These are phyloP conservation scores for Pheosia gnoma DNA, from an alignment of 2,888 invertebrate genomes.

Conservation along the genomic window DNA sequence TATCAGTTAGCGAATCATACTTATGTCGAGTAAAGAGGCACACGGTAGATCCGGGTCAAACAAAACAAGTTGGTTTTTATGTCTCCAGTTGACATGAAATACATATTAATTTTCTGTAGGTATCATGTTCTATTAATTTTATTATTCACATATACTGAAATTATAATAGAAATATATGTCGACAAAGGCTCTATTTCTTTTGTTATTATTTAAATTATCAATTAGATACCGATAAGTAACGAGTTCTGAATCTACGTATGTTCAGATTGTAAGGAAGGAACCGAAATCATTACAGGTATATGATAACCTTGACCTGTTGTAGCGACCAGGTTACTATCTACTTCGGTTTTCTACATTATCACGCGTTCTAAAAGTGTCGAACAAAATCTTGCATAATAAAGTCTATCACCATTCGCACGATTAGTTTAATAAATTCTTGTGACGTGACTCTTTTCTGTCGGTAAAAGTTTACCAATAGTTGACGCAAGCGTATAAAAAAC, in stretches of 20 bases:
- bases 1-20: constrained; percentile 12
- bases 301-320: no score
- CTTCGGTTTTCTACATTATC: no score
- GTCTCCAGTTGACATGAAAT: constrained; percentile 46
- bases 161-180: constrained; percentile 26
- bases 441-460: constrained; percentile 8
- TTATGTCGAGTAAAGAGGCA: constrained; percentile 36
- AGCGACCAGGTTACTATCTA: no score
- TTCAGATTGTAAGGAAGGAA: no score
- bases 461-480: constrained; percentile 4
- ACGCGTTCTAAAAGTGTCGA: no score
- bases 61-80: constrained; percentile 62
- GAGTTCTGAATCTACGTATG: no score
- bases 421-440: constrained; percentile 5
- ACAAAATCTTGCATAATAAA: no score
- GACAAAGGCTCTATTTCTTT: constrained; percentile 3
- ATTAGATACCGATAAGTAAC: no score
- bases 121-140: constrained; percentile 33
- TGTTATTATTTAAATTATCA: constrained; percentile 5
- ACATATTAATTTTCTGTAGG: constrained; percentile 31
- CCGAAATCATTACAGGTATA: no score
- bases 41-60: constrained; percentile 76
- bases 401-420: no score
- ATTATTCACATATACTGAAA: constrained; percentile 38
- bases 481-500: constrained; percentile 16